phyloP scores from a whole-genome alignment of 2,113 vertebrate genomes.

The Mohoua ochrocephala region DNA sequence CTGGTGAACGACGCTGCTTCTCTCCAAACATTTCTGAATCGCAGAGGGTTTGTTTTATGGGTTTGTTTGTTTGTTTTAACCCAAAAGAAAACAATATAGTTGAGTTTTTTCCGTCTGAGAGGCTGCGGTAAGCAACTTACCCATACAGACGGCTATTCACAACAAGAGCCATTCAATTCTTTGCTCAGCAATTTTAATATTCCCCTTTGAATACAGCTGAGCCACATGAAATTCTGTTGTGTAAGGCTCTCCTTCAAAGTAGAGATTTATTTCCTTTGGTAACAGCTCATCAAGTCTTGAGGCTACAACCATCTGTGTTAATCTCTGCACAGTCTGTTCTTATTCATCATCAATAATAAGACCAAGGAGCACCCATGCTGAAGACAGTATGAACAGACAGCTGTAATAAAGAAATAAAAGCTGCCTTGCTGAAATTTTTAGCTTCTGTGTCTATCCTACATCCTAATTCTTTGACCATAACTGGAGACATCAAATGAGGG shows the following conservation, averaged over 20 bases:
- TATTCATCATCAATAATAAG: constrained; percentile 28
- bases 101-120: constrained; percentile 8
- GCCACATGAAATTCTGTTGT: constrained; percentile 32
- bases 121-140: neutral
- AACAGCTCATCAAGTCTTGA: constrained; percentile 40
- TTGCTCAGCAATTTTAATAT: constrained; percentile 33
- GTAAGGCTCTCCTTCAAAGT: constrained; percentile 21
- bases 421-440: neutral
- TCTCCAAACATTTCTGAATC: neutral
- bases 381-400: neutral
- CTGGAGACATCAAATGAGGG: neutral
- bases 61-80: constrained; percentile 21
- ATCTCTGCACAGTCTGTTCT: constrained; percentile 11
- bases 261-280: constrained; percentile 43
- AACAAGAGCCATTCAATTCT: neutral
- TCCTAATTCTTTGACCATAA: neutral
- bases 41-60: neutral
- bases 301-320: constrained; percentile 32
- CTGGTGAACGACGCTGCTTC: neutral
- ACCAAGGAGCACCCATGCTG: constrained; percentile 6
- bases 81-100: neutral
- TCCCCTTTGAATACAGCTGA: constrained; percentile 28
- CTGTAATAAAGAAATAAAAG: constrained; percentile 19
- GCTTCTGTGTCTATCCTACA: constrained; percentile 13
- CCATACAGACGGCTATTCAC: neutral